These are phyloP conservation scores for Acrocephalus arundinaceus DNA, from an alignment of 2,113 vertebrate species.

Conservation along the genomic window DNA sequence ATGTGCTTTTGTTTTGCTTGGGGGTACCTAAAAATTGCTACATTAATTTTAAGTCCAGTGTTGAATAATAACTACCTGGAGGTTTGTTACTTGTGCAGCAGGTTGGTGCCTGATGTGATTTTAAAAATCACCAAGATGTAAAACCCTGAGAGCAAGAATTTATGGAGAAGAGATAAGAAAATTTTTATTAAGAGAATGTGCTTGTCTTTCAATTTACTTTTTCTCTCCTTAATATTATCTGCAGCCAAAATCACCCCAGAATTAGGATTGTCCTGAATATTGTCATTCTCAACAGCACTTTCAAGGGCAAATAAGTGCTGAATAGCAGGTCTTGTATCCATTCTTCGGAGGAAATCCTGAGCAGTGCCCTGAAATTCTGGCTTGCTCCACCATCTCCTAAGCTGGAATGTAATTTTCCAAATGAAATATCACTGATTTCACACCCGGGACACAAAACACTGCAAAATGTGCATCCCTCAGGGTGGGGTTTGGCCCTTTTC, in stretches of 20 bases:
- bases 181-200: slow-evolving; percentile 31
- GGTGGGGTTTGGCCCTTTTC: neutral
- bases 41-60: slow-evolving; percentile 40
- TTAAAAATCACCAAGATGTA: slow-evolving; percentile 18
- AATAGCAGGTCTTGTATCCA: neutral
- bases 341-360: neutral
- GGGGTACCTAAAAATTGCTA: slow-evolving; percentile 26
- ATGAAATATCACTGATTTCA: neutral
- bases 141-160: slow-evolving; percentile 29
- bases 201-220: neutral
- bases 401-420: neutral
- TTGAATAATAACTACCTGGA: slow-evolving; percentile 48
- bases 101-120: slow-evolving; percentile 11
- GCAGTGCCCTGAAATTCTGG: neutral
- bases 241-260: neutral
- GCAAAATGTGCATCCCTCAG: neutral
- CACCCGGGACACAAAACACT: neutral
- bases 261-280: neutral
- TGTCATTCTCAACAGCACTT: neutral
- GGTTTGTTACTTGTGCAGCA: slow-evolving; percentile 19
- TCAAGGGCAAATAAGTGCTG: neutral
- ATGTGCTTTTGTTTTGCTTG: slow-evolving; percentile 24
- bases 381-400: neutral
- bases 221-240: neutral
- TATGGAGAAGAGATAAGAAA: slow-evolving; percentile 28